phyloP scores from a whole-genome alignment of 2,113 vertebrate genomes.

The Megaceryle maxima region DNA sequence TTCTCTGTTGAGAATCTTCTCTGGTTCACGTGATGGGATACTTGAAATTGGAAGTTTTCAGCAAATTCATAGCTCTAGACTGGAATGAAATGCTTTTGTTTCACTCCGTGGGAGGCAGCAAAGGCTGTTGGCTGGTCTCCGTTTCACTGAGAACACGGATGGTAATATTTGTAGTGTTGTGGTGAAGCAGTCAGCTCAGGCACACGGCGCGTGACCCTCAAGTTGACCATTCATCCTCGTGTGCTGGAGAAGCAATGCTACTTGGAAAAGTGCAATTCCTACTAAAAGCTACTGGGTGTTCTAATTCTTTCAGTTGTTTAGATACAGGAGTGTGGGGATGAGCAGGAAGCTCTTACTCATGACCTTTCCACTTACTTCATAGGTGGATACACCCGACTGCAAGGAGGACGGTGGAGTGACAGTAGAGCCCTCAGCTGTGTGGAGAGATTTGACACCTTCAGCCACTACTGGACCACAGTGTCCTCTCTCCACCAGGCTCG shows the following conservation, averaged over 20 bases:
- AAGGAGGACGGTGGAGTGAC: slow-evolving; percentile 95
- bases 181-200: not conserved
- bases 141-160: not conserved
- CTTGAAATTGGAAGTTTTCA: not conserved
- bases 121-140: not conserved
- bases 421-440: slow-evolving; percentile 95
- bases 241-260: not conserved
- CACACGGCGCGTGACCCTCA: not conserved
- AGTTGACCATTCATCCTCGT: not conserved
- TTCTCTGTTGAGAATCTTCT: not conserved
- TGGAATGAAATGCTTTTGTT: not conserved
- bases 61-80: not conserved
- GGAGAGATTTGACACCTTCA: slow-evolving; percentile 96
- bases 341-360: not conserved
- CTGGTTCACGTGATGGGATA: not conserved
- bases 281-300: not conserved
- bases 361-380: slow-evolving; percentile 9
- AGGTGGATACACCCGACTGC: slow-evolving; percentile 96
- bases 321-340: not conserved
- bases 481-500: slow-evolving; percentile 96
- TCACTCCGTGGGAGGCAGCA: not conserved
- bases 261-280: not conserved
- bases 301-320: not conserved
- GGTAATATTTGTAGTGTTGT: not conserved
- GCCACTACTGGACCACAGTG: slow-evolving; percentile 97